Conservation (phyloP, 2,888 invertebrate species). For the Salticus scenicus region DNA sequence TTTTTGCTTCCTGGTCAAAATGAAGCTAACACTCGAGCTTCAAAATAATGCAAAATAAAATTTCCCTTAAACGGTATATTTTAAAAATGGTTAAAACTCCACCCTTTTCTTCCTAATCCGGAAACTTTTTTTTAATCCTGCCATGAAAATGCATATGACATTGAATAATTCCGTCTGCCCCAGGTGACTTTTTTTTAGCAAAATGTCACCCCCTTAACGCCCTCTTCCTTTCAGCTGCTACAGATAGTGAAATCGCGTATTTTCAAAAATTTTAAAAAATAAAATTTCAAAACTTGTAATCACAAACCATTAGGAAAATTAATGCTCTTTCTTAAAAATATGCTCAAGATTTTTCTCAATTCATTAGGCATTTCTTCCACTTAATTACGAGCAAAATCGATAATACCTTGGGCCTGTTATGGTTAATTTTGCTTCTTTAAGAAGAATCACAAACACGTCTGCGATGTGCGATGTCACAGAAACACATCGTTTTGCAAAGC, state of each 20-base stretch:
- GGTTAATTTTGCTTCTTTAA: not conserved
- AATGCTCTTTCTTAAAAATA: not conserved
- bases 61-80: too few relatives aligned
- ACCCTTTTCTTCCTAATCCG: not conserved
- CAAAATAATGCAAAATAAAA: too few relatives aligned
- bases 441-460: not conserved
- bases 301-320: not conserved
- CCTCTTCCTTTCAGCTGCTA: not conserved
- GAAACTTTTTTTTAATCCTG: not conserved
- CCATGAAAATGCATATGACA: not conserved
- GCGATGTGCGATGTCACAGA: too few relatives aligned
- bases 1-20: too few relatives aligned
- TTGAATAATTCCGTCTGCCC: not conserved
- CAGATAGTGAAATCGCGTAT: not conserved
- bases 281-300: not conserved
- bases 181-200: not conserved
- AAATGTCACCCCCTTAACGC: not conserved
- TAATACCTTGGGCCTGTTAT: not conserved
- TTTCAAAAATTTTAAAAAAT: too few relatives aligned
- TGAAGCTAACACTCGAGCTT: too few relatives aligned
- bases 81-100: not conserved
- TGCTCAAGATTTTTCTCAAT: not conserved
- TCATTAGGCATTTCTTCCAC: conserved; percentile 13
- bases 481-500: too few relatives aligned
- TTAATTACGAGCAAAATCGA: not conserved